Evolutionary conservation across 2,113 vertebrate species (phyloP), one percentile per base, ranked within the genome.

Genomic region (Irena cyanogastra): DNA sequence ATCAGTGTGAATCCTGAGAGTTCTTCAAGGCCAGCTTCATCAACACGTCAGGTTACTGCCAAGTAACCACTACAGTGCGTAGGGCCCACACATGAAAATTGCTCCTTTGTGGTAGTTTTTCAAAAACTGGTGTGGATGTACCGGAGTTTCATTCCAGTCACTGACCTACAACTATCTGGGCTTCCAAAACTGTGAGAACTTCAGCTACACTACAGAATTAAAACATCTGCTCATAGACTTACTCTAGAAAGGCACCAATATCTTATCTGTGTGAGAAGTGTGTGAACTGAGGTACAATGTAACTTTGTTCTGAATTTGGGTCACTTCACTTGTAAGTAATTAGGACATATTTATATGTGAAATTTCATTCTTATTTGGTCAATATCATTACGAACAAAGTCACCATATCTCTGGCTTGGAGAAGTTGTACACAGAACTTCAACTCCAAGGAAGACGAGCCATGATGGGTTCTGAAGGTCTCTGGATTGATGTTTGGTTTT

Each of bases 1-100:
- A 33, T 49, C 33, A 6, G 7, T 15, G 33, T 35, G 37, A 80
- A 8, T 13, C 12, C 19, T 21, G 26, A 4, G 26, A 19, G 24
- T 49, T 66, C 54, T 45, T 57, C 50, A 50, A 33, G 44, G 24
- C 11, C 35, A 44, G 2, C 13, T 86, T 70, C 21, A 27, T 35
- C 26, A 30, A 1, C 7, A 1, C 6, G 1, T 39, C 35, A n/a
- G 16, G 7, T 31, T 68, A 16, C 33, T 35, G 57, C 6, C 30
- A 23, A 53, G 37, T 45, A 31, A 59, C 16, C 12, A 5, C 31
- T 39, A 6, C 60, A 42, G 1, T 1, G 2, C 3, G 1, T 2
- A 2, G 65, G 27, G 17, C 22, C 11, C 15, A 4, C 0, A 0
- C 2, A 0, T 4, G 4, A n/a, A 7, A 39, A 49, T 9, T 44